These are phyloP conservation scores for Pectinophora gossypiella DNA, from an alignment of 1,140 invertebrate genomes.

Conservation along the genomic window DNA sequence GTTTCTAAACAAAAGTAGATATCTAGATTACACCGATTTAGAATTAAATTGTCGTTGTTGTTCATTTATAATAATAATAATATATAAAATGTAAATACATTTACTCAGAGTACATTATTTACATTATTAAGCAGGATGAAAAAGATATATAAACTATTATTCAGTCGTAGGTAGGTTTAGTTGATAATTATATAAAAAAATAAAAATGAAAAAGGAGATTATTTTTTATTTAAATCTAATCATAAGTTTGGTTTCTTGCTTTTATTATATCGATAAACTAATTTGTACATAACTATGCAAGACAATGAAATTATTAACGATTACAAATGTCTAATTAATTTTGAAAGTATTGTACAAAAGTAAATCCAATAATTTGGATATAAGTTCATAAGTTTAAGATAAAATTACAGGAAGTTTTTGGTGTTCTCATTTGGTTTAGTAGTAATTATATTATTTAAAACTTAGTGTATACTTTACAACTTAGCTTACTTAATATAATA, in stretches of 20 bases:
- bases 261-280: not conserved
- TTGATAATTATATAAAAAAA: not conserved
- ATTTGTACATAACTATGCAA: not conserved
- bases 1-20: slow-evolving; percentile 30
- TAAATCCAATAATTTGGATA: slow-evolving; percentile 24
- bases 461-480: slow-evolving; percentile 17
- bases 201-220: not conserved
- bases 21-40: slow-evolving; percentile 65
- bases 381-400: slow-evolving; percentile 58
- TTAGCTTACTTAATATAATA: slow-evolving; percentile 36
- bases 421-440: slow-evolving; percentile 62
- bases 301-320: not conserved
- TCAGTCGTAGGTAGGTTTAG: slow-evolving; percentile 30
- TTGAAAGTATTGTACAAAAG: not conserved
- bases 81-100: slow-evolving; percentile 13
- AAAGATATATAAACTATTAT: slow-evolving; percentile 31
- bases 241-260: not conserved
- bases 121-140: slow-evolving; percentile 22
- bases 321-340: not conserved
- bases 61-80: slow-evolving; percentile 45
- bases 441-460: slow-evolving; percentile 26
- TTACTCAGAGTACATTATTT: slow-evolving; percentile 16
- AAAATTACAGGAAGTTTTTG: slow-evolving; percentile 58
- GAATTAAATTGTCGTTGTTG: slow-evolving; percentile 71
- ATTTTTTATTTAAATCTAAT: not conserved